Conservation (phyloP, 2,888 invertebrate species). For the Tetrapedia diversipes region DNA sequence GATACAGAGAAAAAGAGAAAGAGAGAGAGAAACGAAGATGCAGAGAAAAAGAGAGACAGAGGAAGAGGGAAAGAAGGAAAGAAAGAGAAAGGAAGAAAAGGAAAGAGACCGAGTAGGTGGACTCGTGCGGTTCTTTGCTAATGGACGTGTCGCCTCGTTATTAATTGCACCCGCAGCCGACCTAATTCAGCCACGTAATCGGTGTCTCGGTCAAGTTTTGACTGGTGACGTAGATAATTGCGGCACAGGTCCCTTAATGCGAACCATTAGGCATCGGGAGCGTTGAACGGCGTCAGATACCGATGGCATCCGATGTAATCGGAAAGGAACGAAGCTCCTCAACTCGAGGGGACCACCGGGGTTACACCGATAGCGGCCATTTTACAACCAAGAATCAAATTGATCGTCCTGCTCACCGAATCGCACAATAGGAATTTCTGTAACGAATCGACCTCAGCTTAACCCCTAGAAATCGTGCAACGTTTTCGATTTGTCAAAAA, state of each 20-base stretch:
- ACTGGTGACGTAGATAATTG: conserved; percentile 65
- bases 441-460: conserved; percentile 8
- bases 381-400: conserved; percentile 41
- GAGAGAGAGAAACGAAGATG: too few relatives aligned
- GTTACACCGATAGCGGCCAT: conserved; percentile 52
- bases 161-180: conserved; percentile 66
- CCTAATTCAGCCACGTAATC: conserved; percentile 67
- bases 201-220: conserved; percentile 66
- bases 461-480: too few relatives aligned
- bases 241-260: conserved; percentile 67
- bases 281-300: conserved; percentile 62
- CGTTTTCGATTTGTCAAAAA: conserved; percentile 19
- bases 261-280: conserved; percentile 69
- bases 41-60: too few relatives aligned
- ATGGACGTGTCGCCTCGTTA: conserved; percentile 68
- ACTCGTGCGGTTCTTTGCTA: conserved; percentile 47
- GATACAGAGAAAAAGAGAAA: too few relatives aligned
- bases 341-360: conserved; percentile 58
- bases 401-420: conserved; percentile 29
- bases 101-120: background rate
- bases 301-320: conserved; percentile 65
- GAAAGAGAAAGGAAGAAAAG: too few relatives aligned
- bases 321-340: conserved; percentile 39
- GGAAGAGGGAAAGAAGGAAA: too few relatives aligned
- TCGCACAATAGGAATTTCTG: conserved; percentile 28